These are phyloP conservation scores for Dendronephthya gigantea DNA, from an alignment of 64 coral and sea anemone genomes.

Conservation along the genomic window DNA sequence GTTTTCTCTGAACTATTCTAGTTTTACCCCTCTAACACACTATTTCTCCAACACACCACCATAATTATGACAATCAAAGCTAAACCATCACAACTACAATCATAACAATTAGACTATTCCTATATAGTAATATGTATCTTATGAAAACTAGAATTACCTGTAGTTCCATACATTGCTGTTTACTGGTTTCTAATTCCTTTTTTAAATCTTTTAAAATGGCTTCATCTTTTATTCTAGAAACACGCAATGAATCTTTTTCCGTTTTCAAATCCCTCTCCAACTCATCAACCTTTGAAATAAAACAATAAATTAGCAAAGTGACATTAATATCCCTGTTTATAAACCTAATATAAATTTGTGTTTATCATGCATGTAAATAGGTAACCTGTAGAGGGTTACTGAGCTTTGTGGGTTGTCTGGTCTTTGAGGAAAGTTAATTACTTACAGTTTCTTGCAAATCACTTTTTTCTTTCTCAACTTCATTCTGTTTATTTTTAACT, in stretches of 20 bases:
- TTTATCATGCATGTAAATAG: too few relatives aligned
- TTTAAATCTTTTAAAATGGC: not conserved
- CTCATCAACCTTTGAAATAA: not conserved
- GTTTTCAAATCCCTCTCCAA: not conserved
- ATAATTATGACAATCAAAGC: too few relatives aligned
- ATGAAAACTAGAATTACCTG: not conserved
- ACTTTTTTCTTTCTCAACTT: not conserved
- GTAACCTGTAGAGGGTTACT: too few relatives aligned
- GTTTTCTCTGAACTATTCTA: too few relatives aligned
- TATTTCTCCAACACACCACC: too few relatives aligned
- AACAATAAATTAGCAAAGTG: not conserved
- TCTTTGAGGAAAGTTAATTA: not conserved
- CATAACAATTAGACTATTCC: not conserved
- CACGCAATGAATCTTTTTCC: not conserved
- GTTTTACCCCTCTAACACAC: too few relatives aligned
- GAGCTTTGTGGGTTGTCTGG: too few relatives aligned
- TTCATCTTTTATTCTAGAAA: not conserved
- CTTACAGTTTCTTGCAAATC: conserved; percentile 5
- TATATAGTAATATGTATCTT: too few relatives aligned
- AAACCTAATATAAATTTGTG: too few relatives aligned
- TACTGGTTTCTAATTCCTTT: not conserved
- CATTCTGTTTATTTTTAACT: not conserved
- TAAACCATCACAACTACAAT: not conserved
- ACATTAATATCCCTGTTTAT: not conserved
- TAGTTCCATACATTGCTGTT: conserved; percentile 5